phyloP scores from a whole-genome alignment of 2,888 invertebrate genomes.

The Deilephila porcellus region DNA sequence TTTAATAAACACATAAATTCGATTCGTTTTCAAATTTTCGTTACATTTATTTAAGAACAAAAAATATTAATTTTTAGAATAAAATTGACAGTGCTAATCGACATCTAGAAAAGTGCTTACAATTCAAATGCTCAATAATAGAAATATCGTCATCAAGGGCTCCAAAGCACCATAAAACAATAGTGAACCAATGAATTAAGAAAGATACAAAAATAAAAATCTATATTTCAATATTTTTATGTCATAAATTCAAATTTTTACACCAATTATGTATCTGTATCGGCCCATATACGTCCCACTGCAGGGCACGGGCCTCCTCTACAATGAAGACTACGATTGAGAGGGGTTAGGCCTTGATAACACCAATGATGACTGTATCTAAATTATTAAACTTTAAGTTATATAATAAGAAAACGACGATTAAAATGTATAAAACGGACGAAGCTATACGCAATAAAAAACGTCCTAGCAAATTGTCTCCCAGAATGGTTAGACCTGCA shows the following conservation, averaged over 20 bases:
- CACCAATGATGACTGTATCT: not conserved
- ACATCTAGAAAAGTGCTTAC: not conserved
- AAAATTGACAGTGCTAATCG: constrained; percentile 15
- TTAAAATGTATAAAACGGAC: not conserved
- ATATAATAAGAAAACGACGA: not conserved
- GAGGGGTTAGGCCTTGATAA: too few species aligned
- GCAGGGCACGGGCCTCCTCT: too few species aligned
- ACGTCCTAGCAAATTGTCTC: not conserved
- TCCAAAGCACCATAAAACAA: not conserved
- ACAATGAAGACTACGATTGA: too few species aligned
- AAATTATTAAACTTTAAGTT: not conserved
- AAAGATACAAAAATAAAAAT: too few species aligned
- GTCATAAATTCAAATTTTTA: too few species aligned
- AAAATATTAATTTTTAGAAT: not conserved
- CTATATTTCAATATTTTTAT: too few species aligned
- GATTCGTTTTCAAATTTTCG: not conserved
- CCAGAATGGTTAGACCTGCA: constrained; percentile 30
- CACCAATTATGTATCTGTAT: too few species aligned
- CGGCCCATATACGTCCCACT: too few species aligned
- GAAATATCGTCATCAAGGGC: not conserved
- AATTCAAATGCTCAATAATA: not conserved
- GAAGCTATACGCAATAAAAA: not conserved
- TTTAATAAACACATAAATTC: constrained; percentile 25
- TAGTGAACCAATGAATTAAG: not conserved
- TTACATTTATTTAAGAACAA: not conserved